Conservation (phyloP, 2,113 vertebrate genomes). For the Oostethus manadensis region DNA sequence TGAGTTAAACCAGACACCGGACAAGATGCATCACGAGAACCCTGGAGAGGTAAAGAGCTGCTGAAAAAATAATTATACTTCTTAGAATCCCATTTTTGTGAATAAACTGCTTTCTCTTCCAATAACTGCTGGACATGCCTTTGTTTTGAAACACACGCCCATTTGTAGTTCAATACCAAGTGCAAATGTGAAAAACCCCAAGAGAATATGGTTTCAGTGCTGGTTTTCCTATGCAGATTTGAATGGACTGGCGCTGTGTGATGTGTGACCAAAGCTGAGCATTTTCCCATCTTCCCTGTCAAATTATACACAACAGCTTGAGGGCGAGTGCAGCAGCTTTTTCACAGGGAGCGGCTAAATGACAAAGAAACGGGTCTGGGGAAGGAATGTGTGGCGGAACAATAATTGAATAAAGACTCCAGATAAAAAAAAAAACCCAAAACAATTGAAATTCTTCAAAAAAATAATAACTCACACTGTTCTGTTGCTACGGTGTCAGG, state of each 20-base stretch:
- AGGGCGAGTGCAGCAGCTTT: conserved; percentile 4
- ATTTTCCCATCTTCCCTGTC: conserved; percentile 20
- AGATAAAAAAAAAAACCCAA: neutral
- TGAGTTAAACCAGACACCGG: conserved; percentile 69
- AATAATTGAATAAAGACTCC: neutral
- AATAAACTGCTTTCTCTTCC: neutral
- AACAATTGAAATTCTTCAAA: too few relatives aligned
- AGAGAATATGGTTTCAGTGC: neutral
- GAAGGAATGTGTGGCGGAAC: neutral
- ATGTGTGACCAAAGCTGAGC: conserved; percentile 33
- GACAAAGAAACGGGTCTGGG: conserved; percentile 16
- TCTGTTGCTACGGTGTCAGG: too few relatives aligned
- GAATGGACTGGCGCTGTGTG: conserved; percentile 12
- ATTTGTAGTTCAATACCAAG: conserved; percentile 1
- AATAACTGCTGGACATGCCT: neutral
- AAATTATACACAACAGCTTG: conserved; percentile 28
- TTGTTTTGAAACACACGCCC: conserved; percentile 8
- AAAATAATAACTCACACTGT: too few relatives aligned
- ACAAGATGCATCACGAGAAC: conserved; percentile 77
- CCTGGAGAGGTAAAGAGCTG: conserved; percentile 70
- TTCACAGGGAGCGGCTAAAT: conserved; percentile 6
- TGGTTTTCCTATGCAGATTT: conserved; percentile 19
- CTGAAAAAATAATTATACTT: neutral
- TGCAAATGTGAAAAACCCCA: neutral
- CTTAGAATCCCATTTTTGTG: neutral